These are phyloP conservation scores for Rhabdomys pumilio DNA, from an alignment of 2,797 vertebrate species.

Conservation along the genomic window DNA sequence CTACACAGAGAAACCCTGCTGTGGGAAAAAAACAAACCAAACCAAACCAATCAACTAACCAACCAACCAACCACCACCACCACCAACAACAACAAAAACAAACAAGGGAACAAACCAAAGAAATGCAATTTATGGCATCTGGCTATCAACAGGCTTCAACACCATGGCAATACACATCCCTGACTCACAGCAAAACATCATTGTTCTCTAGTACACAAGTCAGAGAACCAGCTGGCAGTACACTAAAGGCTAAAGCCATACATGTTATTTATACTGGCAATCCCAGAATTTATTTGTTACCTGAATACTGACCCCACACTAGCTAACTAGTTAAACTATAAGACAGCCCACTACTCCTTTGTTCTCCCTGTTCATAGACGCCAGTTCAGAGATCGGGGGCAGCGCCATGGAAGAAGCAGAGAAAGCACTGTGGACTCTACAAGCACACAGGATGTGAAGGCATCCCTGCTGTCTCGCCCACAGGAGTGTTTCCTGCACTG, in stretches of 20 bases:
- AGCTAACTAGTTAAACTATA: not conserved
- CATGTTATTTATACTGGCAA: not conserved
- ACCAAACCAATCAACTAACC: not conserved
- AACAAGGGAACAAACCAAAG: not conserved
- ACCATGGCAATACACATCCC: not conserved
- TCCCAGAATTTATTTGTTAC: not conserved
- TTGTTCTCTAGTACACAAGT: not conserved
- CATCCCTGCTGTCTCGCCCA: not conserved
- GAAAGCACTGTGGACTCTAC: not conserved
- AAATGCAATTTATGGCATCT: not conserved
- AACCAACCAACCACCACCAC: not conserved
- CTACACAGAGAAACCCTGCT: not conserved
- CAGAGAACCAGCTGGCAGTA: not conserved
- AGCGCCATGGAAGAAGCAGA: not conserved
- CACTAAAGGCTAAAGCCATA: not conserved
- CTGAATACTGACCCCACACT: not conserved
- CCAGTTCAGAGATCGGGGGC: not conserved
- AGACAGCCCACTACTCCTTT: not conserved
- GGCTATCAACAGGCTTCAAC: not conserved
- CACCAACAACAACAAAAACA: not conserved
- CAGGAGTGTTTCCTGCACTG: not conserved
- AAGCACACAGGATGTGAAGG: no score
- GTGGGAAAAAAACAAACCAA: not conserved
- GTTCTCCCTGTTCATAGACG: not conserved
- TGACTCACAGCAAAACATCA: not conserved